Base-by-base conservation (phyloP, 2,888 invertebrate species). In the Pasiphila rectangulata region DNA sequence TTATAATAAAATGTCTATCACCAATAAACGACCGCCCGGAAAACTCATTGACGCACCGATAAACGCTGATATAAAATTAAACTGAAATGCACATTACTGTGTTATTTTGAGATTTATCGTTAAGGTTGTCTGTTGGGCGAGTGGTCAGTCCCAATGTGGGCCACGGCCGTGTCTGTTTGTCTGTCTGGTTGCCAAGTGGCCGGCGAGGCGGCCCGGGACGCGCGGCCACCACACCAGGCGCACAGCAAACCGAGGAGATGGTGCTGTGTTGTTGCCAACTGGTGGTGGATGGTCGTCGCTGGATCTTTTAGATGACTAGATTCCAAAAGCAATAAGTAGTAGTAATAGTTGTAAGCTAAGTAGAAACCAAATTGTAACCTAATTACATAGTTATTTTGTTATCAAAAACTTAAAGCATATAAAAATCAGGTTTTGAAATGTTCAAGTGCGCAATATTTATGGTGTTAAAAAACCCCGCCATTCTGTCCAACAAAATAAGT, bases 151-250 rank as follows among this genome's bases (percentile, higher is more conserved):
- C 43, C 54, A 61, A 70, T 67, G 58, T 69, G 61, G 67, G 71
- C 69, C 70, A 68, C 47, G 64, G 66, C 24, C 67, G 51, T 63
- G 68, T 64, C 58, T 70, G 69, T 69, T 66, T 61, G 74, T 67
- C 54, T 64, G 70, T 65, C 59, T 72, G 72, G 85, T 87, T 87
- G 87, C 82, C 86, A 87, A 85, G 84, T 84, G 85, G 82, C 69
- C 80, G 63, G 75, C 71, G 71, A 69, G 64, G 69, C 74, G 75
- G 75, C 78, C 72, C 72, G 64, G 62, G 62, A 41, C 57, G 63
- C 67, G 78, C 79, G 84, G 78, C 81, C 83, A 68, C 55, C 49
- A 39, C 68, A 89, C 84, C 75, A 86, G 89, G 89, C 73, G 66
- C 55, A 34, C 84, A 88, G 75, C 49, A 49, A 32, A 24, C 34